These are phyloP conservation scores for Nematolebias whitei DNA, from an alignment of 2,113 vertebrate species.

Conservation along the genomic window DNA sequence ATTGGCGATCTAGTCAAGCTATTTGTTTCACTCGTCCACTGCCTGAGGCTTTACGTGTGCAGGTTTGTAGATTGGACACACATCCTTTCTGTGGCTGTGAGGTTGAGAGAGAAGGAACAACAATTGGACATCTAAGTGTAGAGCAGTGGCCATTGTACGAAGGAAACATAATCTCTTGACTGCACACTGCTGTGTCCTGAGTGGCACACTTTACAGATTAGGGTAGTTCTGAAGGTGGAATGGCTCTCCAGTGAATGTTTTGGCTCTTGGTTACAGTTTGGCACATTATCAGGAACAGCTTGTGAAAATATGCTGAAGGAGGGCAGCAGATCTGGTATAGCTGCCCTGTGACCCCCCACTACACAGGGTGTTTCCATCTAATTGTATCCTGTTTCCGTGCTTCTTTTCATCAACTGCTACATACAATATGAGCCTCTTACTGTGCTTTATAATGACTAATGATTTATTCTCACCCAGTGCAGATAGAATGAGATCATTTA, in stretches of 20 bases:
- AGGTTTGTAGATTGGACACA: slow-evolving; percentile 16
- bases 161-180: slow-evolving; percentile 46
- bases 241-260: slow-evolving; percentile 29
- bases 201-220: slow-evolving; percentile 51
- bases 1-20: slow-evolving; percentile 38
- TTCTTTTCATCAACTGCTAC: slow-evolving; percentile 48
- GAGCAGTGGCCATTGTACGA: slow-evolving; percentile 30
- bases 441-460: slow-evolving; percentile 45
- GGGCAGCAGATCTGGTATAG: slow-evolving; percentile 32
- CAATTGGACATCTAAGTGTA: slow-evolving; percentile 7
- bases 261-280: slow-evolving; percentile 46
- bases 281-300: slow-evolving; percentile 28
- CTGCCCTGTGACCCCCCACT: slow-evolving; percentile 10
- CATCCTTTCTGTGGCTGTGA: slow-evolving; percentile 26
- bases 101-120: slow-evolving; percentile 8
- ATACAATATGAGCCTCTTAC: slow-evolving; percentile 42
- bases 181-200: slow-evolving; percentile 16
- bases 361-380: slow-evolving; percentile 37
- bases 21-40: slow-evolving; percentile 45
- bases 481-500: slow-evolving; percentile 20
- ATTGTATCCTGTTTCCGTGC: slow-evolving; percentile 44
- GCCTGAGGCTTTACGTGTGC: background rate
- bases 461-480: slow-evolving; percentile 41
- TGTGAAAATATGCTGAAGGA: slow-evolving; percentile 30
- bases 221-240: slow-evolving; percentile 19